Evolutionary conservation across 2,888 invertebrate species (phyloP).

Genomic region (Ennomos fuscantarius): DNA sequence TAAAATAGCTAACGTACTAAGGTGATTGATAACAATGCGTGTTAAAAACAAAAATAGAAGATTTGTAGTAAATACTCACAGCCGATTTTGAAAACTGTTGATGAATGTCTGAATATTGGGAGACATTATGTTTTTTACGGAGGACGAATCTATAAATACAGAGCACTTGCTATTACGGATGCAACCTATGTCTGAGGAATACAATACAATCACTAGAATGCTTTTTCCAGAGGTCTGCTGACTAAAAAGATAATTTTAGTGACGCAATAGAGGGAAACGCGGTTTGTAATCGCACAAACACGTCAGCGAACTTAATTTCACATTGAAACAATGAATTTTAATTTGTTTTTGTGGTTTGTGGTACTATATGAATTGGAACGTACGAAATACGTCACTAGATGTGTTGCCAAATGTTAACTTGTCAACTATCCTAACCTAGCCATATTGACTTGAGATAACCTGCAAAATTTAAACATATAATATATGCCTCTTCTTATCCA

Average conservation of each 20-base stretch:
- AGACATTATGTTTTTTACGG: slow-evolving; percentile 76
- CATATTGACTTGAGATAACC: too few species aligned
- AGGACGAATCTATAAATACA: slow-evolving; percentile 19
- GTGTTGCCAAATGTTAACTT: background rate
- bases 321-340: slow-evolving; percentile 26
- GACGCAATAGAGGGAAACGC: slow-evolving; percentile 30
- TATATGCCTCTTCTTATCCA: too few species aligned
- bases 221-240: background rate
- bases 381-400: background rate
- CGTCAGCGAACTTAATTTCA: slow-evolving; percentile 35
- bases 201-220: slow-evolving; percentile 1
- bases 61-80: slow-evolving; percentile 83
- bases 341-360: slow-evolving; percentile 10
- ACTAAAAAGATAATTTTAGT: slow-evolving; percentile 14
- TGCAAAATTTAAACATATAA: too few species aligned
- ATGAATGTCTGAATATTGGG: slow-evolving; percentile 86
- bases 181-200: too few species aligned
- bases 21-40: background rate
- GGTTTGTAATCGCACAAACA: slow-evolving; percentile 29
- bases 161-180: background rate
- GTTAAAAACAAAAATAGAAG: slow-evolving; percentile 1
- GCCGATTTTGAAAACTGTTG: slow-evolving; percentile 88
- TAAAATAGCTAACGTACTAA: too few species aligned
- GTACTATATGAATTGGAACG: too few species aligned
- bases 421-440: too few species aligned